Evolutionary conservation across 2,113 vertebrate genomes (phyloP).

Genomic region (Origma solitaria): DNA sequence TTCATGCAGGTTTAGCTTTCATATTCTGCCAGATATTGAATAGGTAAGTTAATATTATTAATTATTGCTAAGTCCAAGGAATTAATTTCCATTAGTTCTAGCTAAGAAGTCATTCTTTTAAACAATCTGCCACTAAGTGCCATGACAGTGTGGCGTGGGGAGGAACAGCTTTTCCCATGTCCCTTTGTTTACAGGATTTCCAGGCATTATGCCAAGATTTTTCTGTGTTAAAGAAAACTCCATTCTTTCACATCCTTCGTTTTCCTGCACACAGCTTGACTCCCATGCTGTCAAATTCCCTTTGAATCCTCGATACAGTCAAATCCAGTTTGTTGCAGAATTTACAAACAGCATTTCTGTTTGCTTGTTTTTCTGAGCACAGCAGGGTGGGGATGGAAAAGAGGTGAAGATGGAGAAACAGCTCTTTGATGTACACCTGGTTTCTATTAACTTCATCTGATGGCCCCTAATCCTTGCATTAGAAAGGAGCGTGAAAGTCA

Average conservation of each 20-base stretch:
- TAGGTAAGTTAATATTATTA: background rate
- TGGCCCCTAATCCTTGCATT: background rate
- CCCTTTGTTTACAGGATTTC: background rate
- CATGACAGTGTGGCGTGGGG: background rate
- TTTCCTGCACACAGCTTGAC: background rate
- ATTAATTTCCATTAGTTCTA: background rate
- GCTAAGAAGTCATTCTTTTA: background rate
- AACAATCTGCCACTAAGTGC: background rate
- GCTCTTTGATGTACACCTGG: background rate
- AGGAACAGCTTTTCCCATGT: background rate
- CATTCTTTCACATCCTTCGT: background rate
- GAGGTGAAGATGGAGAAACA: background rate
- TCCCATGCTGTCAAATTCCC: background rate
- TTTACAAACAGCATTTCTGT: background rate
- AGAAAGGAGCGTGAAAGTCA: background rate
- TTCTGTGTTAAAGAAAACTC: background rate
- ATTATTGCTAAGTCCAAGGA: background rate
- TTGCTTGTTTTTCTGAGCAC: background rate
- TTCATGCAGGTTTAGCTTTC: background rate
- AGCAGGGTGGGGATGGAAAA: background rate
- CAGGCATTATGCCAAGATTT: conserved; percentile 2
- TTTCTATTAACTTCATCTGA: background rate
- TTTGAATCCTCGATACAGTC: background rate
- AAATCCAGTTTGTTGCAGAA: background rate
- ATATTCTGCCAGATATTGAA: background rate